Evolutionary conservation across 2,888 invertebrate species (phyloP).

Genomic region (Synanthedon tipuliformis): DNA sequence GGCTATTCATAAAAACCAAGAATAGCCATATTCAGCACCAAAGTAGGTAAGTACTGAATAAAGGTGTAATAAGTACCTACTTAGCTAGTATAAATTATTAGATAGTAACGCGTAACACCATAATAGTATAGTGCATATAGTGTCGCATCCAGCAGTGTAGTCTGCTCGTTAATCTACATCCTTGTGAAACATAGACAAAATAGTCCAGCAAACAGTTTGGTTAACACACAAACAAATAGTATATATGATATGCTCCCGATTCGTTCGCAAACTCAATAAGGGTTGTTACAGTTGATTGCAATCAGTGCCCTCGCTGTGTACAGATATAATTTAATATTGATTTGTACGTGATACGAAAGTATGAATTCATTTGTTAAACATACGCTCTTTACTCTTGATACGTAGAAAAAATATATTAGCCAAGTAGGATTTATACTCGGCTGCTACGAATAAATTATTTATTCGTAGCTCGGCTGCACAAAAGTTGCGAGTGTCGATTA

Average conservation of each 20-base stretch:
- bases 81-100: too few species aligned
- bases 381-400: too few species aligned
- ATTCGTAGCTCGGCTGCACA: too few species aligned
- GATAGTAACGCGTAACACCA: too few species aligned
- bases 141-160: constrained; percentile 15
- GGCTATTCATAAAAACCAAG: too few species aligned
- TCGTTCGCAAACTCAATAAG: constrained; percentile 54
- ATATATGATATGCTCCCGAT: constrained; percentile 15
- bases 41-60: too few species aligned
- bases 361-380: constrained; percentile 11
- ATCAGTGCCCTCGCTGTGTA: constrained; percentile 29
- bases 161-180: constrained; percentile 5
- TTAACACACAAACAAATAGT: constrained; percentile 38
- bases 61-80: too few species aligned
- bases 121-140: background rate
- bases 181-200: constrained; percentile 25
- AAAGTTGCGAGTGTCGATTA: too few species aligned
- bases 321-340: background rate
- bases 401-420: too few species aligned
- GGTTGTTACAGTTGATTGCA: constrained; percentile 58
- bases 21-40: too few species aligned
- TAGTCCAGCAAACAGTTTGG: constrained; percentile 49
- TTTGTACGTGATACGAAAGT: constrained; percentile 32
- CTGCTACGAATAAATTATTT: too few species aligned
- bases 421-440: too few species aligned